Evolutionary conservation across 1,140 invertebrate species (phyloP).

Genomic region (Lanistes nyassanus): DNA sequence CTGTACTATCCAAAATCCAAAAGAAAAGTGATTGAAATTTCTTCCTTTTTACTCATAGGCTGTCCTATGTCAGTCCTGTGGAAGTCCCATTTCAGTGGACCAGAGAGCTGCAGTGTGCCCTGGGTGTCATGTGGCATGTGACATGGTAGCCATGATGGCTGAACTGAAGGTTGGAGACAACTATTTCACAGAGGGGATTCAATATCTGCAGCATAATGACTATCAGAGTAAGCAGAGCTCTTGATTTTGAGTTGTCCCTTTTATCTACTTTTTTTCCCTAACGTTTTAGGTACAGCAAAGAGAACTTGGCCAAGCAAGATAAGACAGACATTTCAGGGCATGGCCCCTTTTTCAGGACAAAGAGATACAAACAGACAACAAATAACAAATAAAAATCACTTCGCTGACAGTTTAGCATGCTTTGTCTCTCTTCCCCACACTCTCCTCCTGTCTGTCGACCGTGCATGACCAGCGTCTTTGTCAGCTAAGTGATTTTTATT

Average conservation of each 20-base stretch:
- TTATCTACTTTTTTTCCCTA: background rate
- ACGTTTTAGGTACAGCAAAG: too few species aligned
- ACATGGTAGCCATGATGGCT: constrained; percentile 6
- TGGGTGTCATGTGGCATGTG: background rate
- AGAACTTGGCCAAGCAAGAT: too few species aligned
- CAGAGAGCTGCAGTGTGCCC: constrained; percentile 8
- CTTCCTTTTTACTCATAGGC: background rate
- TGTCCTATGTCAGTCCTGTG: constrained; percentile 5
- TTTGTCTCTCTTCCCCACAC: background rate
- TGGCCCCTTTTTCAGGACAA: too few species aligned
- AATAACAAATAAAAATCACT: too few species aligned
- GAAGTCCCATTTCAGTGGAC: background rate
- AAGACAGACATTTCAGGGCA: too few species aligned
- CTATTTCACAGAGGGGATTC: background rate
- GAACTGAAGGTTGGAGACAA: constrained; percentile 6
- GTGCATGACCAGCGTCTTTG: too few species aligned
- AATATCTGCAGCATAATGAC: background rate
- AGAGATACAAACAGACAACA: too few species aligned
- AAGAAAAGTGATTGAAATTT: too few species aligned
- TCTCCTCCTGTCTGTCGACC: too few species aligned
- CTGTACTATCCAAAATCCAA: too few species aligned
- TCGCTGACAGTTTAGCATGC: too few species aligned
- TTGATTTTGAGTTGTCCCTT: background rate
- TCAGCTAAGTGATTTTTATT: too few species aligned
- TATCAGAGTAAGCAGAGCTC: background rate